Evolutionary conservation across 1,140 invertebrate species (phyloP).

Genomic region (Brachionus calyciflorus): DNA sequence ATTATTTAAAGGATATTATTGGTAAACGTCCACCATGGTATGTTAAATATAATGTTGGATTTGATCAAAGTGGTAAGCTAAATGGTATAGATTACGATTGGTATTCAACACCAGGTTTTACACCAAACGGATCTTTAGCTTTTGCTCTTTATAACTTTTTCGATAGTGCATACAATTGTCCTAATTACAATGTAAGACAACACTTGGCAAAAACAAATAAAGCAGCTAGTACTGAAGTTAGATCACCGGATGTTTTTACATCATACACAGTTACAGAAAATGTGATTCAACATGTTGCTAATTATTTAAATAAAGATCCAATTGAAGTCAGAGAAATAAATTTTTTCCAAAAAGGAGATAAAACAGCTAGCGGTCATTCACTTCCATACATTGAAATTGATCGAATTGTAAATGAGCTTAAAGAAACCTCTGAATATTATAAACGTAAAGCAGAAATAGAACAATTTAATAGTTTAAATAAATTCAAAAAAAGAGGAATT

Average conservation of each 20-base stretch:
- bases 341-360: conserved; percentile 54
- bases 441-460: conserved; percentile 42
- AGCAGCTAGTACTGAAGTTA: conserved; percentile 22
- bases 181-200: conserved; percentile 7
- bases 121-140: not conserved
- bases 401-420: conserved; percentile 49
- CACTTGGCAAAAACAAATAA: conserved; percentile 35
- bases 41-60: conserved; percentile 72
- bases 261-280: conserved; percentile 65
- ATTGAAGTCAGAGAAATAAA: conserved; percentile 61
- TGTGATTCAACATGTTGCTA: conserved; percentile 78
- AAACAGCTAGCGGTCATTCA: conserved; percentile 51
- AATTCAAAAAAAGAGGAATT: conserved; percentile 55
- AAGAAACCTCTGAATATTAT: conserved; percentile 46
- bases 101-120: conserved; percentile 23
- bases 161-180: conserved; percentile 39
- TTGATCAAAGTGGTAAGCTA: conserved; percentile 32
- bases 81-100: conserved; percentile 19
- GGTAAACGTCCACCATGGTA: conserved; percentile 84
- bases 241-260: conserved; percentile 50
- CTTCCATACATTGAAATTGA: conserved; percentile 54
- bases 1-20: conserved; percentile 86
- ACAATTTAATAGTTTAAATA: conserved; percentile 46
- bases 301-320: conserved; percentile 68
- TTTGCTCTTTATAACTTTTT: conserved; percentile 14